Evolutionary conservation across 2,888 invertebrate genomes (phyloP), one percentile per base, ranked within the genome.

Genomic region (Ditula angustiorana): DNA sequence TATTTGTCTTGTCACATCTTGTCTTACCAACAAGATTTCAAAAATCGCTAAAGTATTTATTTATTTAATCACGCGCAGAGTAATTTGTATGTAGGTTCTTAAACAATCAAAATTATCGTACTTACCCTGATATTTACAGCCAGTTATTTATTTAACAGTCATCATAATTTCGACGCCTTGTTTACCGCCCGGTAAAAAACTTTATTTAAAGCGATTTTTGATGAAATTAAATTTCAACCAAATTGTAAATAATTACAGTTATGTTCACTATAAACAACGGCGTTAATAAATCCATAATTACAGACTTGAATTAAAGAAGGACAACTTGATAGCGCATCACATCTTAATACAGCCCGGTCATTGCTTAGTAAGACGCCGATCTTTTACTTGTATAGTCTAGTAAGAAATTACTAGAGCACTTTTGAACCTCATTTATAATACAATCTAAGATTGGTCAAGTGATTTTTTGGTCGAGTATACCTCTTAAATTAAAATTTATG

Each of bases 221-320:
- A 2, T 37, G 8, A 7, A 30, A 21, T 16, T 53, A 53, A 56
- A 37, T 11, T 16, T 5, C 11, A 10, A 13, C 8, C 4, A 26
- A 41, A 37, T 37, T 53, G 53, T 10, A 13, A 37, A 16, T 16
- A 56, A 56, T 55, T 55, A 21, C 10, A 26, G 2, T 41, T 37
- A 55, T 41, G 37, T 26, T 23, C n/a, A 11, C 19, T 26, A 5
- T 41, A 41, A 55, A 37, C 16, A 37, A 41, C 19, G 26, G 35
- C 37, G 37, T 37, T 26, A 8, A 55, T 37, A 41, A 55, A 41
- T 41, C 26, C 2, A 5, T 56, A 56, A 53, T 28, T 41, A 26
- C 16, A 23, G 3, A 2, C 16, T n/a, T n/a, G 7, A 56, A 26
- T 56, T 56, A n/a, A 16, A 41, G 26, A 23, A 41, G 24, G 16